Evolutionary conservation across 2,888 invertebrate species (phyloP).

Genomic region (Leucoma salicis): DNA sequence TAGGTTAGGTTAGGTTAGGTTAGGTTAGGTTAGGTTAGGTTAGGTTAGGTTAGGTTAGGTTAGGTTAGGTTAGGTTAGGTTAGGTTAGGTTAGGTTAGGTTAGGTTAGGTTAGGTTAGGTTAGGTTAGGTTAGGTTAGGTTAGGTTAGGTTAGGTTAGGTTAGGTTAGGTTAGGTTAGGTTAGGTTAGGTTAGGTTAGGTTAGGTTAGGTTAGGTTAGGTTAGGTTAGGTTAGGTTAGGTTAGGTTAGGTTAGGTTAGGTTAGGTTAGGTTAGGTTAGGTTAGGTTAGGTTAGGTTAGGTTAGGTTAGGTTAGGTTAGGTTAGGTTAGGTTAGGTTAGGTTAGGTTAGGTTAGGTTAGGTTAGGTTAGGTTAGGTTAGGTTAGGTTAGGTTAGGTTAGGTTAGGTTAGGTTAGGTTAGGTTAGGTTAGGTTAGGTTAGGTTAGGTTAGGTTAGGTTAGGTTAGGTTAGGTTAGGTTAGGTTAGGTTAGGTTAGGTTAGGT

Average conservation of each 20-base stretch:
- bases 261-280: constrained; percentile 8
- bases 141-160: constrained; percentile 15
- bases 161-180: constrained; percentile 18
- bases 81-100: constrained; percentile 15
- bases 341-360: constrained; percentile 8
- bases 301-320: constrained; percentile 7
- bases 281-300: constrained; percentile 8
- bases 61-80: constrained; percentile 8
- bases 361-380: constrained; percentile 19
- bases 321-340: constrained; percentile 4
- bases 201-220: constrained; percentile 20
- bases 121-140: constrained; percentile 10
- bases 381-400: constrained; percentile 14
- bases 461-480: constrained; percentile 10
- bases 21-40: constrained; percentile 14
- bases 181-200: constrained; percentile 16
- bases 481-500: constrained; percentile 12
- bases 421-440: constrained; percentile 13
- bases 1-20: constrained; percentile 15
- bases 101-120: constrained; percentile 7
- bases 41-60: constrained; percentile 13
- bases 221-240: constrained; percentile 23
- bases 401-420: constrained; percentile 11
- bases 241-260: constrained; percentile 21
- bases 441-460: constrained; percentile 12